These are phyloP conservation scores for Brenthis hecate DNA, from an alignment of 2,888 invertebrate genomes.

Conservation along the genomic window DNA sequence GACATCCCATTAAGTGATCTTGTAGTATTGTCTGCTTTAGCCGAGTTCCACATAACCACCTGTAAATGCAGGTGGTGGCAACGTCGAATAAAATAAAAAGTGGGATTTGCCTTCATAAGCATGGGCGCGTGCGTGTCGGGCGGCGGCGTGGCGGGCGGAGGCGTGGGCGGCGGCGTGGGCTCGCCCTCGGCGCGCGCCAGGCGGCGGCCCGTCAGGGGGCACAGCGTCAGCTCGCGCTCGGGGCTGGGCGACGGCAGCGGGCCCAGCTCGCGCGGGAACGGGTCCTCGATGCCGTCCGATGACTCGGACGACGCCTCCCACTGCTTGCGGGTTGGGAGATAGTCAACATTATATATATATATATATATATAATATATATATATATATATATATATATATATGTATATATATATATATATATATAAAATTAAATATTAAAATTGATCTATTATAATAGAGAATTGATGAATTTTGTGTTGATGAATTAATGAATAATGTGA, in stretches of 20 bases:
- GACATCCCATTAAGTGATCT: too few relatives aligned
- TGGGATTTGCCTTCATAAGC: constrained; percentile 67
- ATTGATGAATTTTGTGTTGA: too few relatives aligned
- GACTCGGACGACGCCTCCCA: constrained; percentile 71
- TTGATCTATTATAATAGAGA: too few relatives aligned
- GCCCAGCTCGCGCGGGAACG: constrained; percentile 79
- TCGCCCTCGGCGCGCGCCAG: constrained; percentile 84
- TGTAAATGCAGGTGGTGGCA: too few relatives aligned
- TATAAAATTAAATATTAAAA: too few relatives aligned
- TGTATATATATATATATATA: too few relatives aligned
- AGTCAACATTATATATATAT: too few relatives aligned
- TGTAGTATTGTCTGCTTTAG: too few relatives aligned
- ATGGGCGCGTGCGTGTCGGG: constrained; percentile 51
- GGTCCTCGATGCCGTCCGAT: constrained; percentile 85
- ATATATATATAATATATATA: too few relatives aligned
- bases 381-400: too few relatives aligned
- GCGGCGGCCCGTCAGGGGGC: constrained; percentile 69
- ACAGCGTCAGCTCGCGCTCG: constrained; percentile 86
- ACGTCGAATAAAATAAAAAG: not conserved
- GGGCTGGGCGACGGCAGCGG: constrained; percentile 83
- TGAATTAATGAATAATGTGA: too few relatives aligned
- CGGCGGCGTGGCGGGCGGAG: constrained; percentile 60
- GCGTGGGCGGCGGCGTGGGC: constrained; percentile 82
- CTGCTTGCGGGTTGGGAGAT: constrained; percentile 39
- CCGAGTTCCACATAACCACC: too few relatives aligned